Base-by-base conservation (phyloP, 2,888 invertebrate species). In the Phragmatobia fuliginosa region DNA sequence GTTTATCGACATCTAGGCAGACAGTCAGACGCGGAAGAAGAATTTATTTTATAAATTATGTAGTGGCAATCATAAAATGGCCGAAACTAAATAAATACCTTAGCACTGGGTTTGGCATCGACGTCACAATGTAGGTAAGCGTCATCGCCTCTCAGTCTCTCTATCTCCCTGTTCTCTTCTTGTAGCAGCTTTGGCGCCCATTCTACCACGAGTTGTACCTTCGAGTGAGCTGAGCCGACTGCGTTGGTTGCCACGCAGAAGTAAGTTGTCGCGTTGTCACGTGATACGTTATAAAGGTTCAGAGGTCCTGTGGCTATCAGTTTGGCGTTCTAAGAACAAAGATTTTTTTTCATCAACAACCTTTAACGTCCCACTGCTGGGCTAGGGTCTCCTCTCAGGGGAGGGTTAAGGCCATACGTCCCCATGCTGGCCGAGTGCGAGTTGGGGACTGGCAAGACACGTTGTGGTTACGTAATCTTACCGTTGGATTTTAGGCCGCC, bases 241-340 rank as follows among this genome's bases (percentile, higher is more conserved):
- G 92, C 90, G 87, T 97, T 97, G 32, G 92, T 89, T 0, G 96
- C 96, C 2, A 95, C 91, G 80, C 97, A 97, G 0, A 95, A 94
- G 85, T 96, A 97, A 1, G 91, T 90, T 0, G 96, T 95, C 5
- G 94, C 90, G 76, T 96, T 94, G 0, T 80, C 41, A 0, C 95
- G 91, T 1, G 91, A 86, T 7, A 93, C 85, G 66, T 93, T 94
- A 0, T 64, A 2, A 0, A 95, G 71, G 6, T 66, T 64, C 1
- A 95, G 81, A 0, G 64, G 63, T 0, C 88, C 91, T 2, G 85
- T 82, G 1, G 92, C 81, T 76, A 94, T 77, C 18, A 92, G 62
- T 56, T 85, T 80, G 31, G 93, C 94, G 36, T 93, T 88, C 94
- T 94, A 82, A n/a, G 33, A 85, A 87, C 52, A 49, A 8, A 58